Evolutionary conservation across 2,113 vertebrate species (phyloP).

Genomic region (Tragelaphus scriptus): DNA sequence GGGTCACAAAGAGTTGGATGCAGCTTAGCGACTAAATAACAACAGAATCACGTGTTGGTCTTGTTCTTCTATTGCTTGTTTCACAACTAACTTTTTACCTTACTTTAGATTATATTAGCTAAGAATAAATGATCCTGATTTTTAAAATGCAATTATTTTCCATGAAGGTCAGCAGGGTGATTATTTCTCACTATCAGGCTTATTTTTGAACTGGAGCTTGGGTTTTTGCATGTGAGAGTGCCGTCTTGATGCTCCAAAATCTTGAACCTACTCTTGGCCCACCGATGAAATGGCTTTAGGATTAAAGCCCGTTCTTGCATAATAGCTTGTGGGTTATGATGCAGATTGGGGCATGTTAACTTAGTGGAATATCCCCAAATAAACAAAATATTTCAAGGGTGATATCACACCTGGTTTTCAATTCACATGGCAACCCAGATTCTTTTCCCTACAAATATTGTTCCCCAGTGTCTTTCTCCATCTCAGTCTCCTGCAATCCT

Average conservation of each 20-base stretch:
- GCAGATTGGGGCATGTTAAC: background rate
- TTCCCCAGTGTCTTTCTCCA: background rate
- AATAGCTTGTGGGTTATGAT: background rate
- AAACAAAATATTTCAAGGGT: background rate
- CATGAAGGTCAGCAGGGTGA: background rate
- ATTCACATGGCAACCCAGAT: background rate
- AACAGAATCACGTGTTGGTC: background rate
- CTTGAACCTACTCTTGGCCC: background rate
- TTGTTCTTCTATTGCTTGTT: background rate
- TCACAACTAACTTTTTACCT: background rate
- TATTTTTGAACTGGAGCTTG: background rate
- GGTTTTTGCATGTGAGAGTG: background rate
- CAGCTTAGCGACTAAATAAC: background rate
- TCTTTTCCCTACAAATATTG: background rate
- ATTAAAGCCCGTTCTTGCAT: background rate
- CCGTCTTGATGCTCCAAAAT: fast-evolving
- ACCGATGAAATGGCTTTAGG: background rate
- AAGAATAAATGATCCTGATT: background rate
- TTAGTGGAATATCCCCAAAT: background rate
- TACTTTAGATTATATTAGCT: background rate
- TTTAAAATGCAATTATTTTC: fast-evolving
- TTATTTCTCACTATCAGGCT: background rate
- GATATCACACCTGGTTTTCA: background rate
- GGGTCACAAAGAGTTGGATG: background rate
- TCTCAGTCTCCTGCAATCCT: background rate